These are phyloP conservation scores for Arctia plantaginis DNA, from an alignment of 2,888 invertebrate genomes.

Conservation along the genomic window DNA sequence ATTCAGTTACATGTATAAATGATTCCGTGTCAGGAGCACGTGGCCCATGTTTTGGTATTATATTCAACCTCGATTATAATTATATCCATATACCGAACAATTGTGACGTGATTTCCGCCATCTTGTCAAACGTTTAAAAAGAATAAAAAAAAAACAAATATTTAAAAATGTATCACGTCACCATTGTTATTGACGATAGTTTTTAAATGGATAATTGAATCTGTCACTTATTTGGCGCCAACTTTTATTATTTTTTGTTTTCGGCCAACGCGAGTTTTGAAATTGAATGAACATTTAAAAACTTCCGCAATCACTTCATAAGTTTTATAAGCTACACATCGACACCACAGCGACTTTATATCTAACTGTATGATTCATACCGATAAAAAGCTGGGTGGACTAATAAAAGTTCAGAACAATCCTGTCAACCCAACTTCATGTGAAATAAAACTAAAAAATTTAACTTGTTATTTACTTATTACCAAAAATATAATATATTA, in stretches of 20 bases:
- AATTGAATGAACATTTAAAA: conserved; percentile 42
- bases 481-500: conserved; percentile 84
- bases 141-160: conserved; percentile 30
- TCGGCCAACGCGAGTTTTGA: conserved; percentile 5
- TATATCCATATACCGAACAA: conserved; percentile 53
- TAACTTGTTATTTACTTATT: conserved; percentile 75
- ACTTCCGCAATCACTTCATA: conserved; percentile 40
- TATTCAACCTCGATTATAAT: conserved; percentile 52
- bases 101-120: conserved; percentile 54
- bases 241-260: conserved; percentile 14
- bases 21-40: conserved; percentile 57
- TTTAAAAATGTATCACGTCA: conserved; percentile 55
- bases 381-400: conserved; percentile 64
- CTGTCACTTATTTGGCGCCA: conserved; percentile 26
- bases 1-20: conserved; percentile 77
- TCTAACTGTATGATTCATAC: conserved; percentile 54
- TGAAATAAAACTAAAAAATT: conserved; percentile 69
- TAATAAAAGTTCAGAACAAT: conserved; percentile 52
- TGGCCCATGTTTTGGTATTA: conserved; percentile 57
- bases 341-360: conserved; percentile 61
- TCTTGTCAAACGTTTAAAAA: conserved; percentile 43
- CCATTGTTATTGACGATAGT: conserved; percentile 58
- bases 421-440: conserved; percentile 66
- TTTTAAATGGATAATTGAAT: conserved; percentile 57
- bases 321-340: conserved; percentile 59